Percentiles rank a stretch among this genome's conserved stretches.
These are phyloP conservation scores for Nezara viridula DNA, from an alignment of 2,888 invertebrate species.

Conservation along the genomic window DNA sequence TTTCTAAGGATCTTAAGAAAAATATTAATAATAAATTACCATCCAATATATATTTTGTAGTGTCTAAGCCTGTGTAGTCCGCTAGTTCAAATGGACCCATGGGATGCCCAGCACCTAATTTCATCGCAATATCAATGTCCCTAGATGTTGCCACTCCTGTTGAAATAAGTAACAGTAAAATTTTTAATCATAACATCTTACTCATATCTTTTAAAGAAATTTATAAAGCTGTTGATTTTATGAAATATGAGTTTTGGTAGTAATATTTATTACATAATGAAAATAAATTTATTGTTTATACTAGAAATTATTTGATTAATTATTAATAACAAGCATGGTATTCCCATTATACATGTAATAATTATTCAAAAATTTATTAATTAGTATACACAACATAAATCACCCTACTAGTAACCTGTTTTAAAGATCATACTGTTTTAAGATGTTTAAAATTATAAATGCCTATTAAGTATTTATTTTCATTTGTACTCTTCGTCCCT, in stretches of 20 bases:
- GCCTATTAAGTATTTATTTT: neutral
- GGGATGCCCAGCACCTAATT: constrained; percentile 88
- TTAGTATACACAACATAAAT: too few relatives aligned
- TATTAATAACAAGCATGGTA: too few relatives aligned
- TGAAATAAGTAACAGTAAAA: neutral
- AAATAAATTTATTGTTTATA: too few relatives aligned
- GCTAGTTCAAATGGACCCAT: constrained; percentile 91
- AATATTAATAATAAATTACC: constrained; percentile 69
- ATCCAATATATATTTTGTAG: constrained; percentile 80
- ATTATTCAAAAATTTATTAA: too few relatives aligned
- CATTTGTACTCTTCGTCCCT: neutral
- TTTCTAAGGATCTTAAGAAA: neutral
- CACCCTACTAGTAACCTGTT: neutral
- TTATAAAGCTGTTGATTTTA: neutral
- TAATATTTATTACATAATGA: too few relatives aligned
- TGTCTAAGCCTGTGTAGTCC: constrained; percentile 89
- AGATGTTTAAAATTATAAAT: neutral
- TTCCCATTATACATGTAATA: too few relatives aligned
- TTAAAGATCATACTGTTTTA: too few relatives aligned
- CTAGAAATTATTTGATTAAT: too few relatives aligned
- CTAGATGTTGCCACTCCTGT: constrained; percentile 68
- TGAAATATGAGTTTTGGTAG: neutral
- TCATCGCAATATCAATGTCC: constrained; percentile 92
- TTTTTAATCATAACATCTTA: neutral
- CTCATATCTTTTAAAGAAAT: neutral